Evolutionary conservation across 2,888 invertebrate species (phyloP).

Genomic region (Heteromyza rotundicornis): DNA sequence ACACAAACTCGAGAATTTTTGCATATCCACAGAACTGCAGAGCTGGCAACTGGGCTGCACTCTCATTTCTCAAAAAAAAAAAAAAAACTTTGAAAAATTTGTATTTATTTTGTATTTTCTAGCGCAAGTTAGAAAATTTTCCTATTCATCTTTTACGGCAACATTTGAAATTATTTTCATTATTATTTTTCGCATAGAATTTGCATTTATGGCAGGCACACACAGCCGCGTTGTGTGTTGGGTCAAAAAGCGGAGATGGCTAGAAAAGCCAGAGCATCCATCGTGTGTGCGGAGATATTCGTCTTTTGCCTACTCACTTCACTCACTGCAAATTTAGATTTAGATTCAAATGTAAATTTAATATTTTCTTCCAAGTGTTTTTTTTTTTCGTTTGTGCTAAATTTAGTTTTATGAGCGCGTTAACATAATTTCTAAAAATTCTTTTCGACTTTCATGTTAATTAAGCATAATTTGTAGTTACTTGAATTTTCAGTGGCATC

Average conservation of each 20-base stretch:
- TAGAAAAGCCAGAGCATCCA: background rate
- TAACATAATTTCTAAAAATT: constrained; percentile 4
- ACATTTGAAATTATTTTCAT: background rate
- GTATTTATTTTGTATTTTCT: too few relatives aligned
- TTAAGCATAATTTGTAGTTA: background rate
- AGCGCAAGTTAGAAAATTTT: background rate
- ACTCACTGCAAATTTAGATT: too few relatives aligned
- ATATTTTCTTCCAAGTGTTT: background rate
- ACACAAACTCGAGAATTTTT: too few relatives aligned
- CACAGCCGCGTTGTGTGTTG: background rate
- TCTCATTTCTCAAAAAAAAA: too few relatives aligned
- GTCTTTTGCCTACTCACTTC: background rate
- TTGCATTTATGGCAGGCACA: background rate
- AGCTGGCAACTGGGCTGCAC: too few relatives aligned
- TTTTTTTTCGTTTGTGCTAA: background rate
- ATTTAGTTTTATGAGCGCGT: background rate
- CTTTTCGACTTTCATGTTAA: background rate
- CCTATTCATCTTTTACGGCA: background rate
- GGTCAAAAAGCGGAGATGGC: background rate
- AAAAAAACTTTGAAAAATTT: too few relatives aligned
- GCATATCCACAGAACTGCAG: too few relatives aligned
- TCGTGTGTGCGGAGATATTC: background rate
- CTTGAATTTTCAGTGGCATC: background rate
- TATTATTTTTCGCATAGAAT: background rate
- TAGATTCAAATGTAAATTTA: background rate